A percentile compares a stretch with the other conserved stretches of the same genome.
Conservation (phyloP, 2,113 vertebrate genomes). For the Cyanistes caeruleus region DNA sequence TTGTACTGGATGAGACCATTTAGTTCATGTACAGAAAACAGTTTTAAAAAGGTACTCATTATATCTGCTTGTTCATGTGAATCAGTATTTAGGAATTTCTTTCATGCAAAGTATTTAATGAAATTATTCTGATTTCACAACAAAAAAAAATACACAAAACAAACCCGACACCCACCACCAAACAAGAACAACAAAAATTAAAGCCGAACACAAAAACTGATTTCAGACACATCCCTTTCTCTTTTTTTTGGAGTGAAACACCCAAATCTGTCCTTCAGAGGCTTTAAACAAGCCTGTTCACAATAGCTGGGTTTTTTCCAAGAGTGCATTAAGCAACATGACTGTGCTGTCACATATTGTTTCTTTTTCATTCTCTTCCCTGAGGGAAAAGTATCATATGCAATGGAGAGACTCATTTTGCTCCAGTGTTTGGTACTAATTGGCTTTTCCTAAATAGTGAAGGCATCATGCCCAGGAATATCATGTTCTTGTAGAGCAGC, state of each 20-base stretch:
- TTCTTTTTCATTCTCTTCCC: slow-evolving; percentile 28
- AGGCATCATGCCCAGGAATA: not conserved
- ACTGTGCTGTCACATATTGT: not conserved
- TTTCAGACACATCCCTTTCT: accelerated
- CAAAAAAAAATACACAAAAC: not conserved
- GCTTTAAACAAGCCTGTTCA: not conserved
- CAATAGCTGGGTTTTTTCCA: not conserved
- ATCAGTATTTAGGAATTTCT: not conserved
- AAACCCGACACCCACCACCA: accelerated
- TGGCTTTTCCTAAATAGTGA: slow-evolving; percentile 26
- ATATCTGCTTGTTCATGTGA: not conserved
- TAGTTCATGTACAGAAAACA: not conserved
- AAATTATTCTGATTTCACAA: not conserved
- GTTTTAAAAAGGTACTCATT: not conserved
- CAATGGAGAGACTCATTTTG: not conserved
- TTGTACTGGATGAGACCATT: not conserved
- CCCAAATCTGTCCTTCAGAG: not conserved
- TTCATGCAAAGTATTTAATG: not conserved
- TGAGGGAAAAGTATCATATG: not conserved
- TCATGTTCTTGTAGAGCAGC: not conserved
- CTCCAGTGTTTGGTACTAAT: slow-evolving; percentile 3
- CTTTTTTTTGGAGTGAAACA: not conserved
- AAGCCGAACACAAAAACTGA: not conserved
- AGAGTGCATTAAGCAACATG: not conserved
- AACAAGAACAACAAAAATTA: not conserved